Evolutionary conservation across 2,797 vertebrate species (phyloP).

Genomic region (Danio choprae): DNA sequence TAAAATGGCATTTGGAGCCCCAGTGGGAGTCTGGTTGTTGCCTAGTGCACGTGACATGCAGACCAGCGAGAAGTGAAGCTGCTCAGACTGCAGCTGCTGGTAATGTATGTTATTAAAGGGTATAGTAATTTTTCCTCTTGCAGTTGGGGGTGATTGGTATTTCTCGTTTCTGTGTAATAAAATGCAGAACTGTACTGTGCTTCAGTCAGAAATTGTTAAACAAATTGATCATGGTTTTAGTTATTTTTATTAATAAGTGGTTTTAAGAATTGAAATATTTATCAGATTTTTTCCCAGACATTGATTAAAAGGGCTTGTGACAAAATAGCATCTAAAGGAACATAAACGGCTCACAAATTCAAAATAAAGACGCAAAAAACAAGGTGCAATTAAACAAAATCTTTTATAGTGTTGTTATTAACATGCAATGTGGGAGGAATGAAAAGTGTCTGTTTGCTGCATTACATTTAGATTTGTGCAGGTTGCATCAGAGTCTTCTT

Average conservation of each 20-base stretch:
- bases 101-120: constrained; percentile 59
- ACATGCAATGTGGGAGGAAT: too few species aligned
- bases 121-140: constrained; percentile 40
- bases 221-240: background rate
- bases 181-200: constrained; percentile 1
- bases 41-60: constrained; percentile 33
- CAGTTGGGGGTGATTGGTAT: constrained; percentile 31
- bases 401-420: too few species aligned
- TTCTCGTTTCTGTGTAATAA: constrained; percentile 13
- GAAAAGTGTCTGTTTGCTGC: too few species aligned
- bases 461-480: too few species aligned
- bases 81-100: constrained; percentile 46
- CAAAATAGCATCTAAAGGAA: too few species aligned
- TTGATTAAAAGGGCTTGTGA: too few species aligned
- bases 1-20: constrained; percentile 37
- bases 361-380: too few species aligned
- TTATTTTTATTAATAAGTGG: background rate
- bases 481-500: too few species aligned
- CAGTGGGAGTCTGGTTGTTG: constrained; percentile 36
- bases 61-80: constrained; percentile 50
- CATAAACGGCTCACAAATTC: too few species aligned
- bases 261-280: background rate
- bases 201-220: background rate
- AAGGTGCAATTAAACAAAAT: too few species aligned
- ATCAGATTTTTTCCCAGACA: background rate